A percentile compares a stretch with the other conserved stretches of the same genome.
These are phyloP conservation scores for Prionace glauca DNA, from an alignment of 2,797 vertebrate species.

Conservation along the genomic window DNA sequence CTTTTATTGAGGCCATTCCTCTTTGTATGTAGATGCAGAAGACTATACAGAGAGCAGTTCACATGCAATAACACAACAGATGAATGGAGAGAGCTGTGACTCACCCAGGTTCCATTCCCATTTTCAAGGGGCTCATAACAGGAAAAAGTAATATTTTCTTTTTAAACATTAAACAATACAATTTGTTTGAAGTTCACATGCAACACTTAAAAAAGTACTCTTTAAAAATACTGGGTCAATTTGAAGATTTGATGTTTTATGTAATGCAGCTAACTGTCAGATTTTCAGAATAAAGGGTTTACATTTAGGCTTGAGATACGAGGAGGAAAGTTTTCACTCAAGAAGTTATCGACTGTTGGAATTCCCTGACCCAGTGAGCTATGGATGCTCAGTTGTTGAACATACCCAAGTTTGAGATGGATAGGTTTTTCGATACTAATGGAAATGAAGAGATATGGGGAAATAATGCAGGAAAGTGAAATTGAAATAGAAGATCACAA, in stretches of 20 bases:
- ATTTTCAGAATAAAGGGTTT: background rate
- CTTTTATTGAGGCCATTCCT: background rate
- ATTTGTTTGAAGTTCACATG: background rate
- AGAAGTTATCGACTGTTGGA: background rate
- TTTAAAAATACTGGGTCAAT: background rate
- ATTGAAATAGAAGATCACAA: background rate
- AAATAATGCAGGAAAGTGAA: background rate
- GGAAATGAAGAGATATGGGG: background rate
- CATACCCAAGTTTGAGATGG: background rate
- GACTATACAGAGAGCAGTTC: background rate
- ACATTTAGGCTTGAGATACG: background rate
- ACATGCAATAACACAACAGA: background rate
- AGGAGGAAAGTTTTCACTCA: background rate
- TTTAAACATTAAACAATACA: background rate
- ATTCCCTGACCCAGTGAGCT: background rate
- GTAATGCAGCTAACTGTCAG: background rate
- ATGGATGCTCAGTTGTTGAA: background rate
- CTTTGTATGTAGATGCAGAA: background rate
- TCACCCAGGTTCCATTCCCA: background rate
- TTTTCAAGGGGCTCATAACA: background rate
- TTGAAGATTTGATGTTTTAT: background rate
- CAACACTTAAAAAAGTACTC: background rate
- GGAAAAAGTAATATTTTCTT: background rate
- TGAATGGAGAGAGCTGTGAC: background rate
- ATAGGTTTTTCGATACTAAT: background rate